Conservation (phyloP, 1,140 invertebrate species). For the Carcinoscorpius rotundicauda region DNA sequence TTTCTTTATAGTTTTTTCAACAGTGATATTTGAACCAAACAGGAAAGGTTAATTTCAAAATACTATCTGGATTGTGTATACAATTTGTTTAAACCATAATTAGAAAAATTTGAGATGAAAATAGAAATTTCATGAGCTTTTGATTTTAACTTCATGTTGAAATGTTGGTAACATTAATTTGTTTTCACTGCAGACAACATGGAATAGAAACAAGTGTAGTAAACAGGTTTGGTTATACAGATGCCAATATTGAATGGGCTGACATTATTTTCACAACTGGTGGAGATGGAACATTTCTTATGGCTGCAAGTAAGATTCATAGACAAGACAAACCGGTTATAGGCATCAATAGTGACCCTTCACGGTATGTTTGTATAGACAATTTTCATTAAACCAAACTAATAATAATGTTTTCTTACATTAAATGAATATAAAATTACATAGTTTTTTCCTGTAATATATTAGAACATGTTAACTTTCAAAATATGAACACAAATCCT, state of each 20-base stretch:
- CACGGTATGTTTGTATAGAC: slow-evolving; percentile 31
- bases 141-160: neutral
- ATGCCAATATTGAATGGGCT: slow-evolving; percentile 70
- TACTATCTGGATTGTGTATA: too few relatives aligned
- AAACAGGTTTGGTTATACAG: slow-evolving; percentile 55
- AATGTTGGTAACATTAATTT: slow-evolving; percentile 19
- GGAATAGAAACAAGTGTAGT: slow-evolving; percentile 69
- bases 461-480: too few relatives aligned
- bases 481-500: too few relatives aligned
- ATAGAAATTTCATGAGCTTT: too few relatives aligned
- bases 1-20: neutral
- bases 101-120: too few relatives aligned
- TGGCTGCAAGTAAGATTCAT: slow-evolving; percentile 74
- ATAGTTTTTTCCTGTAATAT: neutral
- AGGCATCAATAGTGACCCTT: slow-evolving; percentile 95
- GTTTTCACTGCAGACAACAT: slow-evolving; percentile 15
- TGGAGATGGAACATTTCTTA: slow-evolving; percentile 94
- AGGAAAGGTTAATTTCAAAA: neutral
- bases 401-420: neutral
- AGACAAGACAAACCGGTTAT: slow-evolving; percentile 71
- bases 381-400: too few relatives aligned
- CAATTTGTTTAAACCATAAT: too few relatives aligned
- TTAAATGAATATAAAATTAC: slow-evolving; percentile 4
- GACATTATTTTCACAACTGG: slow-evolving; percentile 90
- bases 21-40: neutral